Conservation (phyloP, 2,113 vertebrate species). For the Dromaius novaehollandiae region DNA sequence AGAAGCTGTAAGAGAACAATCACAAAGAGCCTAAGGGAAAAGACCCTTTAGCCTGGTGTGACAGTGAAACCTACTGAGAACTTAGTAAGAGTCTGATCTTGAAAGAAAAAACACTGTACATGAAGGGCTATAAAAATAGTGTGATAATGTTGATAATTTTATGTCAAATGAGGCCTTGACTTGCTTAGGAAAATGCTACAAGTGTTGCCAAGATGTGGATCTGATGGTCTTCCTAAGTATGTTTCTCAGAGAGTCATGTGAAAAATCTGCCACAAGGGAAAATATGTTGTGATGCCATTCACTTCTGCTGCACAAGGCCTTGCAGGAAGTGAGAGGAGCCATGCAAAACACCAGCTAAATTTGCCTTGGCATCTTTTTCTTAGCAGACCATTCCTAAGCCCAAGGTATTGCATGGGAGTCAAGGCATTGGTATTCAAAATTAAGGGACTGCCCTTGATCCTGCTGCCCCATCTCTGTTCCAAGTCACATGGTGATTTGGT, state of each 20-base stretch:
- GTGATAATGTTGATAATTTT: neutral
- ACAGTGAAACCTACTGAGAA: neutral
- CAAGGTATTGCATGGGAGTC: neutral
- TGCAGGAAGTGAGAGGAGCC: neutral
- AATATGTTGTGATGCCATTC: neutral
- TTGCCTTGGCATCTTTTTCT: neutral
- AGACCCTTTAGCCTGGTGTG: neutral
- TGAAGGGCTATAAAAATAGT: neutral
- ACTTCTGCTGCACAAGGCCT: neutral
- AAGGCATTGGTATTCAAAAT: neutral
- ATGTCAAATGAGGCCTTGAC: neutral
- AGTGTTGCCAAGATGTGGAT: neutral
- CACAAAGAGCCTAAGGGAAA: neutral
- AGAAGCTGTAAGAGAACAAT: neutral
- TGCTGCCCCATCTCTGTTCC: neutral
- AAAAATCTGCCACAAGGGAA: neutral
- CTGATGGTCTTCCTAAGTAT: neutral
- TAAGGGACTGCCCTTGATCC: neutral
- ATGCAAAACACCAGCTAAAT: neutral
- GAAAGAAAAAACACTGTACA: neutral
- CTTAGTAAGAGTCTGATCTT: neutral
- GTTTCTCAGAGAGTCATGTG: neutral
- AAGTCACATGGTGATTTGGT: neutral
- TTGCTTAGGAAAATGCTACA: neutral
- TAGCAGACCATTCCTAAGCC: neutral